phyloP scores from a whole-genome alignment of 1,140 invertebrate genomes.

The Meloidogyne exigua region DNA sequence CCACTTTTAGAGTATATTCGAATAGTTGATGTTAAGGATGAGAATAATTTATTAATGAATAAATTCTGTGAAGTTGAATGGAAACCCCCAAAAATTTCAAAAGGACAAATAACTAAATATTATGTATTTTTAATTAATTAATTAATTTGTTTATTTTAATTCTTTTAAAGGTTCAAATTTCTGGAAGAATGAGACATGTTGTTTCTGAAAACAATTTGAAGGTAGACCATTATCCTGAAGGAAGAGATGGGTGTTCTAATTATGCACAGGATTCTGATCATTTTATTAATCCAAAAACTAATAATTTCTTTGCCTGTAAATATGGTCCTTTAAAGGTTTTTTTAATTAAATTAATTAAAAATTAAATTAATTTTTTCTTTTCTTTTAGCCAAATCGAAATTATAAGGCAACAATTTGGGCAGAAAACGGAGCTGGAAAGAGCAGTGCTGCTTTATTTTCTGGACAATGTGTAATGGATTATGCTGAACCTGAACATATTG shows the following conservation, averaged over 20 bases:
- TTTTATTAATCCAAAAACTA: slow-evolving; percentile 37
- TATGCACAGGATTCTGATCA: slow-evolving; percentile 28
- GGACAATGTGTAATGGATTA: slow-evolving; percentile 59
- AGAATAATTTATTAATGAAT: not conserved
- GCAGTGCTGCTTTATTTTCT: slow-evolving; percentile 39
- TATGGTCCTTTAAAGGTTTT: slow-evolving; percentile 60
- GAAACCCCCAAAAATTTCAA: slow-evolving; percentile 29
- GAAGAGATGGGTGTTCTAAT: slow-evolving; percentile 42
- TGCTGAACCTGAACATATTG: slow-evolving; percentile 57
- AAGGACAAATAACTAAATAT: slow-evolving; percentile 44
- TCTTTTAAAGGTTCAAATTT: slow-evolving; percentile 47
- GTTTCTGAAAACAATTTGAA: slow-evolving; percentile 6
- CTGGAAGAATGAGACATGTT: slow-evolving; percentile 44
- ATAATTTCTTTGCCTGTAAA: slow-evolving; percentile 58
- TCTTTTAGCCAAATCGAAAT: slow-evolving; percentile 62
- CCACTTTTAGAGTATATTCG: slow-evolving; percentile 48
- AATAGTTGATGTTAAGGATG: slow-evolving; percentile 40
- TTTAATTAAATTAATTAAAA: slow-evolving; percentile 6
- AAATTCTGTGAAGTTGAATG: slow-evolving; percentile 54
- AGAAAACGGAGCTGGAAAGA: slow-evolving; percentile 58
- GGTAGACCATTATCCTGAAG: slow-evolving; percentile 33
- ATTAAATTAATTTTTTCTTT: too few species aligned
- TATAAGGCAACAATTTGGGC: slow-evolving; percentile 62
- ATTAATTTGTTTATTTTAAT: slow-evolving; percentile 12
- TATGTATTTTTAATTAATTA: slow-evolving; percentile 25